A percentile compares a stretch with the other conserved stretches of the same genome.
These are phyloP conservation scores for Laspeyria flexula DNA, from an alignment of 2,888 invertebrate genomes.

Conservation along the genomic window DNA sequence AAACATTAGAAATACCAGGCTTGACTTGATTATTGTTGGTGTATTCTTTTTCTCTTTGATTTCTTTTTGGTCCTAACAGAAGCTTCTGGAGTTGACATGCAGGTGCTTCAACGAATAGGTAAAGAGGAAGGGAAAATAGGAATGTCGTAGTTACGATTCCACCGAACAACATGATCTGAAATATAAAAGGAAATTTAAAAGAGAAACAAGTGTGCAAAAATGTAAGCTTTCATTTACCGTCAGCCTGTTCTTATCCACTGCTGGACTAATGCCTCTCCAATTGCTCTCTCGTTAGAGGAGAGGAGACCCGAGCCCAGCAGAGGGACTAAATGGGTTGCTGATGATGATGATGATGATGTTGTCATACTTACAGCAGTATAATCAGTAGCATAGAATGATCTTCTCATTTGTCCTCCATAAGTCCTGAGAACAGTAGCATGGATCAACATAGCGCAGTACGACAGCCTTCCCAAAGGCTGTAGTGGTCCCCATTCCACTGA, in stretches of 20 bases:
- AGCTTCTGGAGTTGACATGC: slow-evolving; percentile 75
- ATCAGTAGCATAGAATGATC: slow-evolving; percentile 79
- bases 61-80: slow-evolving; percentile 67
- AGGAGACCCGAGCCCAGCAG: too few relatives aligned
- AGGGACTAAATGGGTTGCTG: too few relatives aligned
- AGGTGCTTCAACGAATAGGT: slow-evolving; percentile 79
- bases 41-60: slow-evolving; percentile 60
- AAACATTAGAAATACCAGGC: slow-evolving; percentile 72
- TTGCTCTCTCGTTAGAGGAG: too few relatives aligned
- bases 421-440: slow-evolving; percentile 78
- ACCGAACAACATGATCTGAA: slow-evolving; percentile 78
- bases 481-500: slow-evolving; percentile 80
- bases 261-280: too few relatives aligned
- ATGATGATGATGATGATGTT: neutral
- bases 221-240: too few relatives aligned
- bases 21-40: slow-evolving; percentile 66
- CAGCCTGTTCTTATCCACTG: too few relatives aligned
- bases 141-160: slow-evolving; percentile 76
- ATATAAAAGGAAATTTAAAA: slow-evolving; percentile 2
- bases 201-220: too few relatives aligned
- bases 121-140: slow-evolving; percentile 67
- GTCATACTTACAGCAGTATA: slow-evolving; percentile 76
- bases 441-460: slow-evolving; percentile 80
- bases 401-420: slow-evolving; percentile 78
- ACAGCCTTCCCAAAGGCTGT: slow-evolving; percentile 76